phyloP scores from a whole-genome alignment of 2,888 invertebrate genomes.

The Coelinius sp. region DNA sequence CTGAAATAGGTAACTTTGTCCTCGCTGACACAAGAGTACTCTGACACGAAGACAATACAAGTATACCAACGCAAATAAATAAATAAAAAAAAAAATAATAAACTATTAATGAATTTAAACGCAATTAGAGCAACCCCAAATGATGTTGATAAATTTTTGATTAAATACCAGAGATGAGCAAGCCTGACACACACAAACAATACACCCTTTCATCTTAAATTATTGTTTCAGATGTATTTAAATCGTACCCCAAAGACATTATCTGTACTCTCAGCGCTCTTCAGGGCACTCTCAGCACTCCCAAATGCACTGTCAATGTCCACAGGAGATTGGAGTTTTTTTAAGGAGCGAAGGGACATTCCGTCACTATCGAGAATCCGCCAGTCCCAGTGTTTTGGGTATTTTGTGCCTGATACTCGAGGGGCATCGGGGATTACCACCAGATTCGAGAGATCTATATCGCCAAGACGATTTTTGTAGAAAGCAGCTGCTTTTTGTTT shows the following conservation, averaged over 20 bases:
- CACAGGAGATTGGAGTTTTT: constrained; percentile 70
- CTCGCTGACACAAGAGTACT: constrained; percentile 34
- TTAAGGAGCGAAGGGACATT: constrained; percentile 68
- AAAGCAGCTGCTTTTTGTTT: constrained; percentile 86
- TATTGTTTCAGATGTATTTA: constrained; percentile 26
- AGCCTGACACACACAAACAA: constrained; percentile 15
- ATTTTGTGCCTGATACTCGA: constrained; percentile 80
- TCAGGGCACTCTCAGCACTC: constrained; percentile 57
- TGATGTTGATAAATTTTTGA: not conserved
- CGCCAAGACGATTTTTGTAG: constrained; percentile 82
- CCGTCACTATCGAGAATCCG: constrained; percentile 75
- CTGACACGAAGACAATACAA: constrained; percentile 36
- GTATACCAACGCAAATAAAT: constrained; percentile 18
- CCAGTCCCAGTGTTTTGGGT: constrained; percentile 83
- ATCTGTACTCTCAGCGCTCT: constrained; percentile 43
- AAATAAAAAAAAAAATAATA: constrained; percentile 9
- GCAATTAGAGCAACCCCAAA: constrained; percentile 24
- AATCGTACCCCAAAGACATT: constrained; percentile 45
- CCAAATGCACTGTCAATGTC: constrained; percentile 69
- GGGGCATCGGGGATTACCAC: constrained; percentile 86
- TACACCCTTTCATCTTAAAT: constrained; percentile 30
- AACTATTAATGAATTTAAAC: constrained; percentile 2
- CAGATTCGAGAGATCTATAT: constrained; percentile 82
- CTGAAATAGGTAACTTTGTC: constrained; percentile 49
- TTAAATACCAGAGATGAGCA: constrained; percentile 5